Conservation (phyloP, 2,113 vertebrate genomes). For the Neopipo cinnamomea region DNA sequence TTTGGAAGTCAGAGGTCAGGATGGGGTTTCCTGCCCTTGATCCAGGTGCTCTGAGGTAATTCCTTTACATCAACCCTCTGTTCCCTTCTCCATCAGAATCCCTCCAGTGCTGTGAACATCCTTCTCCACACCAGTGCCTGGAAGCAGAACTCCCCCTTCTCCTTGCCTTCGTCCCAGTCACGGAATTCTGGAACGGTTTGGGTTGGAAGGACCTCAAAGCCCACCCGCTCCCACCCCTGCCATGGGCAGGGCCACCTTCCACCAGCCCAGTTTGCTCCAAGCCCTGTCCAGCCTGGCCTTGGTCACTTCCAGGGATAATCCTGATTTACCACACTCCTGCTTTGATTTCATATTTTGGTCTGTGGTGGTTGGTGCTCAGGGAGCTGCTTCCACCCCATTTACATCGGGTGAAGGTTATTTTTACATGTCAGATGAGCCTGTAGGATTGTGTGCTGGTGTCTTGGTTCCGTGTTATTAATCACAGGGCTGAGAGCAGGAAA, state of each 20-base stretch:
- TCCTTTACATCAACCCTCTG: background rate
- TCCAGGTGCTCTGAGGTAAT: background rate
- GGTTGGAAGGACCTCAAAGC: background rate
- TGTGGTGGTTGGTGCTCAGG: constrained; percentile 78
- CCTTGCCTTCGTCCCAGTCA: fast-evolving
- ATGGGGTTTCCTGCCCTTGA: background rate
- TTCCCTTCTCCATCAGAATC: background rate
- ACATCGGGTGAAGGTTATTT: background rate
- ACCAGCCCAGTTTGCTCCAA: background rate
- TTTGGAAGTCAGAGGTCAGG: background rate
- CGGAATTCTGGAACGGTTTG: background rate
- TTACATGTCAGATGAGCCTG: background rate
- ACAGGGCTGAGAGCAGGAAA: fast-evolving
- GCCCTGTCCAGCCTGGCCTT: background rate
- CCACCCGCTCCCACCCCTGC: background rate
- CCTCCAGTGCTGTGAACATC: background rate
- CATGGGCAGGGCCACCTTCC: background rate
- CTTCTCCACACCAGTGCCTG: background rate
- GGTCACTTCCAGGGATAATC: background rate
- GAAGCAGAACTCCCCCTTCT: background rate
- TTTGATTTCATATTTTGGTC: background rate
- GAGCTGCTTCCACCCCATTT: constrained; percentile 2
- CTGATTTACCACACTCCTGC: background rate
- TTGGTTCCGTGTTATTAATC: fast-evolving
- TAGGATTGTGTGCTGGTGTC: background rate